phyloP scores from a whole-genome alignment of 2,888 invertebrate genomes.

The Azorinus chamasolen region DNA sequence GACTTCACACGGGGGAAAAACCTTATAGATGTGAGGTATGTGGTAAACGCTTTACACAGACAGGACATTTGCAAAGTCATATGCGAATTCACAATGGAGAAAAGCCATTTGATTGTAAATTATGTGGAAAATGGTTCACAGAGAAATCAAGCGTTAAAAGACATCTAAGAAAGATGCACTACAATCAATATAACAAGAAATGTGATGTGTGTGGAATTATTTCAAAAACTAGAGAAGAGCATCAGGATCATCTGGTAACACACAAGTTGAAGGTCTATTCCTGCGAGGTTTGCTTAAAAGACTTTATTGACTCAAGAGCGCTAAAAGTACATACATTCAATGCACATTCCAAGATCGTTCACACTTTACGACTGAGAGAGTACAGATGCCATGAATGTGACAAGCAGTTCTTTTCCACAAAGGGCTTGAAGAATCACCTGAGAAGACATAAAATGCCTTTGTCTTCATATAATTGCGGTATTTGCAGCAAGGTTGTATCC shows the following conservation, averaged over 20 bases:
- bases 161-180: constrained; percentile 65
- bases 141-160: constrained; percentile 63
- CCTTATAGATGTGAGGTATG: constrained; percentile 63
- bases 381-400: constrained; percentile 58
- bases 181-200: constrained; percentile 63
- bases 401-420: constrained; percentile 62
- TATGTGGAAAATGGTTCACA: constrained; percentile 61
- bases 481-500: constrained; percentile 49
- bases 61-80: constrained; percentile 60
- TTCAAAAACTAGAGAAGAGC: constrained; percentile 57
- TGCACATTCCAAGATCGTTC: constrained; percentile 61
- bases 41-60: constrained; percentile 63
- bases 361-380: constrained; percentile 42
- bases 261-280: constrained; percentile 54
- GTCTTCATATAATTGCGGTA: constrained; percentile 48
- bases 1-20: constrained; percentile 63
- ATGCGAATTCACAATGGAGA: constrained; percentile 64
- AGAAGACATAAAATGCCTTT: constrained; percentile 45
- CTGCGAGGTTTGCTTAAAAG: constrained; percentile 56
- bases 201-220: constrained; percentile 59
- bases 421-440: constrained; percentile 63
- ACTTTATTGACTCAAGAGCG: constrained; percentile 58
- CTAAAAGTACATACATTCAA: constrained; percentile 61
- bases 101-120: constrained; percentile 61
- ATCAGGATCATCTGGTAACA: constrained; percentile 52